Percentiles rank a stretch among this genome's conserved stretches.
Evolutionary conservation across 1,140 invertebrate genomes (phyloP).

Genomic region (Metaphire vulgaris): DNA sequence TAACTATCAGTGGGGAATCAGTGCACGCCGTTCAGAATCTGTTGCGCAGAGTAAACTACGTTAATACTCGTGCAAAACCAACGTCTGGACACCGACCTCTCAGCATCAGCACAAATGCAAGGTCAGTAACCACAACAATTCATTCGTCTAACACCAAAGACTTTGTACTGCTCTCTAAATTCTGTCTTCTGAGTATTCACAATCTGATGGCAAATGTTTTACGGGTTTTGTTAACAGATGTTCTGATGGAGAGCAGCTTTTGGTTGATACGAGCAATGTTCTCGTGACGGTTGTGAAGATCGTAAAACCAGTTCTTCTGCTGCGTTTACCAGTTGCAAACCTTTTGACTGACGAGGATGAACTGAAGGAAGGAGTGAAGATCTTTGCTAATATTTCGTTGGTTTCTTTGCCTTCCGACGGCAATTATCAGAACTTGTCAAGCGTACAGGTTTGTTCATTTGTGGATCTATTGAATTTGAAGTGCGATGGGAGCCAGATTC

Average conservation of each 20-base stretch:
- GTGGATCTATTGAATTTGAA: too few relatives aligned
- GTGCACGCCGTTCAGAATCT: conserved; percentile 80
- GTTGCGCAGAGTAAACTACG: conserved; percentile 79
- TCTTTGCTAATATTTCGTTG: background rate
- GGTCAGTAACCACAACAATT: conserved; percentile 40
- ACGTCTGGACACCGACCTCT: conserved; percentile 85
- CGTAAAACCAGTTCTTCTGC: background rate
- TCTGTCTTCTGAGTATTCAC: too few relatives aligned
- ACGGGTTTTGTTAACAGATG: background rate
- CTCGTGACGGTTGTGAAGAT: background rate
- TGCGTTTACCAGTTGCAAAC: background rate
- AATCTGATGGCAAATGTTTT: too few relatives aligned
- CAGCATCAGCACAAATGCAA: conserved; percentile 57
- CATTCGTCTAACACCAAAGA: too few relatives aligned
- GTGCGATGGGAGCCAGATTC: too few relatives aligned
- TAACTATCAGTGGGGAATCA: conserved; percentile 82
- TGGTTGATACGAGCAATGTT: background rate
- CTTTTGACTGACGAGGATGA: background rate
- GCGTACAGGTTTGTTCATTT: too few relatives aligned
- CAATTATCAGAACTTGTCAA: background rate
- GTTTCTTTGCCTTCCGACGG: background rate
- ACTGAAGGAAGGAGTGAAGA: background rate
- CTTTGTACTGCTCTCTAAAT: too few relatives aligned
- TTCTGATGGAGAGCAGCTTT: background rate
- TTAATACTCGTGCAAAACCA: conserved; percentile 79